phyloP scores from a whole-genome alignment of 1,140 invertebrate genomes.

The Drosophila aff. region DNA sequence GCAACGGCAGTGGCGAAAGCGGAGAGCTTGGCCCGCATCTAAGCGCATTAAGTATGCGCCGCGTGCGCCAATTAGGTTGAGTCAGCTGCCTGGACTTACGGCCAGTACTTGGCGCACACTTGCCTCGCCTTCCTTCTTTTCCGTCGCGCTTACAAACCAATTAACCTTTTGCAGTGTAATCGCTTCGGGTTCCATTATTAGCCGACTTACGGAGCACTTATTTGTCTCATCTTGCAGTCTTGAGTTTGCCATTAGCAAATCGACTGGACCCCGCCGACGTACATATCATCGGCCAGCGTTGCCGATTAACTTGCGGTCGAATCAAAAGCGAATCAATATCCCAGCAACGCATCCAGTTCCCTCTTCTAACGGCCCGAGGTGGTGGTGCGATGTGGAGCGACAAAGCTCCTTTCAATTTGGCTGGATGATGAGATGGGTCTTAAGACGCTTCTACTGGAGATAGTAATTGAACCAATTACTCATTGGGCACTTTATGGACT shows the following conservation, averaged over 20 bases:
- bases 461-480: constrained; percentile 12
- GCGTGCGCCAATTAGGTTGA: constrained; percentile 78
- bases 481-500: background rate
- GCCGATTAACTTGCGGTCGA: constrained; percentile 19
- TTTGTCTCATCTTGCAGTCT: constrained; percentile 38
- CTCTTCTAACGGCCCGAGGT: background rate
- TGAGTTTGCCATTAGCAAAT: constrained; percentile 49
- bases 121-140: constrained; percentile 22
- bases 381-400: background rate
- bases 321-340: constrained; percentile 29
- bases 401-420: constrained; percentile 29
- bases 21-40: constrained; percentile 55
- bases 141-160: constrained; percentile 68
- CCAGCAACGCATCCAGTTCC: constrained; percentile 11
- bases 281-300: constrained; percentile 14
- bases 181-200: constrained; percentile 51
- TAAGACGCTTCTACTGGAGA: background rate
- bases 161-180: constrained; percentile 71
- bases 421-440: background rate
- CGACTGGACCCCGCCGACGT: background rate
- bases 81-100: constrained; percentile 57
- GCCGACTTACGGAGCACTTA: constrained; percentile 53
- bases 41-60: constrained; percentile 81
- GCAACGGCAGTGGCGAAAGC: constrained; percentile 26
- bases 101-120: constrained; percentile 35